Percentiles rank a stretch among this genome's conserved stretches.
These are phyloP conservation scores for Caenorhabditis imperialis DNA, from an alignment of 2,888 invertebrate species.

Conservation along the genomic window DNA sequence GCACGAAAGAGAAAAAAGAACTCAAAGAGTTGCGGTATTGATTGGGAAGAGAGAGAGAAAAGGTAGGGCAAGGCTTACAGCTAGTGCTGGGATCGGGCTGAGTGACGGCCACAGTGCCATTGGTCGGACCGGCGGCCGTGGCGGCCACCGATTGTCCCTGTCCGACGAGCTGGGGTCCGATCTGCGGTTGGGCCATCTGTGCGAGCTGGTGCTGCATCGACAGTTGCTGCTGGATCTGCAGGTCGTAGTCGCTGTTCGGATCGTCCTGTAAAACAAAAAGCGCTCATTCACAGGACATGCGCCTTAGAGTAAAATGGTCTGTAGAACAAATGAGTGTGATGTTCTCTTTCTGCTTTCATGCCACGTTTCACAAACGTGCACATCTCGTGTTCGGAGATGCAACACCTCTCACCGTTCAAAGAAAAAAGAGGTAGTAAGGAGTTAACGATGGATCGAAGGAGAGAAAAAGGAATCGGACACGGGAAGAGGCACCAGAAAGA, in stretches of 20 bases:
- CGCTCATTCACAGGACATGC: constrained; percentile 61
- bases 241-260: constrained; percentile 58
- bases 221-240: constrained; percentile 63
- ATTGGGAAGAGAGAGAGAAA: constrained; percentile 42
- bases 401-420: constrained; percentile 41
- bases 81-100: constrained; percentile 66
- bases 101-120: constrained; percentile 43
- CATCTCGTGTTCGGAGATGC: constrained; percentile 44
- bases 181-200: constrained; percentile 35
- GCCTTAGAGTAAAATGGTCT: constrained; percentile 31
- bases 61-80: constrained; percentile 64
- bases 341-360: constrained; percentile 37
- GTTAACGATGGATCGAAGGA: constrained; percentile 21
- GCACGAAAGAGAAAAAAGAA: constrained; percentile 56
- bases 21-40: constrained; percentile 48
- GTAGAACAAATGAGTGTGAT: too few species aligned
- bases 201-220: constrained; percentile 40
- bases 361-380: constrained; percentile 53
- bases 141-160: constrained; percentile 35
- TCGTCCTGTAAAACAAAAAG: constrained; percentile 63
- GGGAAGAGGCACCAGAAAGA: too few species aligned
- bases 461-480: constrained; percentile 13
- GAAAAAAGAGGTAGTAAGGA: constrained; percentile 20
- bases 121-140: constrained; percentile 25
- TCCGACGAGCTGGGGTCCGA: constrained; percentile 51